Evolutionary conservation across 1,140 invertebrate species (phyloP).

Genomic region (Phymastichus coffea): DNA sequence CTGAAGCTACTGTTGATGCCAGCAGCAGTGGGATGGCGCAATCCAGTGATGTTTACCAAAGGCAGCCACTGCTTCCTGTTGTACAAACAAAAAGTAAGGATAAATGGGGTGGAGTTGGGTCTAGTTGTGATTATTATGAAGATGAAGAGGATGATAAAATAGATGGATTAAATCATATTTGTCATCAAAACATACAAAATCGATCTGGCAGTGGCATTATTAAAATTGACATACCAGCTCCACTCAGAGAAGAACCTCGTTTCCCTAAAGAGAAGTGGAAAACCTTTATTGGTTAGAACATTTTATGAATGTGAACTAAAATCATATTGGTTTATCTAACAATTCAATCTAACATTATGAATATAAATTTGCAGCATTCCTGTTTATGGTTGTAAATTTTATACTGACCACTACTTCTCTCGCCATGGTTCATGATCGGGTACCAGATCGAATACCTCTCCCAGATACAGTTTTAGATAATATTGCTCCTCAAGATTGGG

Average conservation of each 20-base stretch:
- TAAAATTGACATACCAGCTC: constrained; percentile 60
- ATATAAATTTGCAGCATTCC: constrained; percentile 57
- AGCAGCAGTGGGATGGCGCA: constrained; percentile 53
- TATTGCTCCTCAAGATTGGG: constrained; percentile 71
- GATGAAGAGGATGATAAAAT: constrained; percentile 54
- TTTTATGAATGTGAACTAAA: constrained; percentile 5
- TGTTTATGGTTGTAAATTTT: constrained; percentile 64
- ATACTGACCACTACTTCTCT: constrained; percentile 69
- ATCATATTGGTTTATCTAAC: not conserved
- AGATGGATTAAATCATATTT: constrained; percentile 42
- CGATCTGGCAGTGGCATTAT: constrained; percentile 54
- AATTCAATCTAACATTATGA: not conserved
- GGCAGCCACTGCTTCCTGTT: constrained; percentile 56
- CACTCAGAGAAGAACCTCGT: constrained; percentile 62
- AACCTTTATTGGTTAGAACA: constrained; percentile 62
- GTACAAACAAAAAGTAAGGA: constrained; percentile 51
- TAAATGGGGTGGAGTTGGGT: constrained; percentile 47
- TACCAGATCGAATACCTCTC: constrained; percentile 76
- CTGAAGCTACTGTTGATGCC: constrained; percentile 50
- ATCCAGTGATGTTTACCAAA: constrained; percentile 57
- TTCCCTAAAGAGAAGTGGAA: constrained; percentile 74
- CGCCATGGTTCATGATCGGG: constrained; percentile 80
- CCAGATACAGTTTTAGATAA: constrained; percentile 81
- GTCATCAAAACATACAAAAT: constrained; percentile 45
- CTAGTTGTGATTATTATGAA: constrained; percentile 51